Evolutionary conservation across 2,888 invertebrate species (phyloP), one percentile per base, ranked within the genome.

Genomic region (Marronus borbonicus): DNA sequence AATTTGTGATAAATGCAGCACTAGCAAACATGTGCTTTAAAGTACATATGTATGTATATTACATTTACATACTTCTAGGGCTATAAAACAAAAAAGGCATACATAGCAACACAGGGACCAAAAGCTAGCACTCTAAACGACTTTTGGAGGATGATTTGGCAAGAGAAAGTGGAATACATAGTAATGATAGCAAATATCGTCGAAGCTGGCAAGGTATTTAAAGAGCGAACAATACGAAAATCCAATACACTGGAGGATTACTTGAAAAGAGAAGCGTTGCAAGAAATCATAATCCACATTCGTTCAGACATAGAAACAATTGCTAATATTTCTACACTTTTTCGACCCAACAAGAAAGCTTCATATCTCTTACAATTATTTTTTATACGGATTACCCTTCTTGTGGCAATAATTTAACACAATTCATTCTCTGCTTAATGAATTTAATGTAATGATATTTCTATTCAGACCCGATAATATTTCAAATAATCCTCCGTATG

Each of bases 111-210:
- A 0, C 88, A 88, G 83, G 88, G 87, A 3, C 88, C 88, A 0
- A 88, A 86, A 82, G 44, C 75, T n/a, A 80, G 82, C 12, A 88
- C 88, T 0, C 65, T 88, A 14, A 79, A 82, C 8, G 88, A 88
- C 80, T 88, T 88, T 78, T 88, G 88, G 88, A 81, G 85, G 64
- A 88, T 88, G 88, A 83, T 88, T 62, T 90, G 90, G 89, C 89
- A 90, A 81, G 89, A 90, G 81, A 87, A 88, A 24, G 88, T 89
- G 1, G 85, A 84, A 60, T 83, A 90, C 62, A 89, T 91, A 76
- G 87, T 90, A 28, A 91, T 90, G 90, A 81, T 91, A 50, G 88
- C 90, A 5, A 90, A 90, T 77, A 80, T 90, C 1, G 80, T 86
- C 2, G 91, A 91, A 84, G 87, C 86, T 79, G 88, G 86, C 79